Evolutionary conservation across 2,113 vertebrate genomes (phyloP).

Genomic region (Triplophysa rosa): DNA sequence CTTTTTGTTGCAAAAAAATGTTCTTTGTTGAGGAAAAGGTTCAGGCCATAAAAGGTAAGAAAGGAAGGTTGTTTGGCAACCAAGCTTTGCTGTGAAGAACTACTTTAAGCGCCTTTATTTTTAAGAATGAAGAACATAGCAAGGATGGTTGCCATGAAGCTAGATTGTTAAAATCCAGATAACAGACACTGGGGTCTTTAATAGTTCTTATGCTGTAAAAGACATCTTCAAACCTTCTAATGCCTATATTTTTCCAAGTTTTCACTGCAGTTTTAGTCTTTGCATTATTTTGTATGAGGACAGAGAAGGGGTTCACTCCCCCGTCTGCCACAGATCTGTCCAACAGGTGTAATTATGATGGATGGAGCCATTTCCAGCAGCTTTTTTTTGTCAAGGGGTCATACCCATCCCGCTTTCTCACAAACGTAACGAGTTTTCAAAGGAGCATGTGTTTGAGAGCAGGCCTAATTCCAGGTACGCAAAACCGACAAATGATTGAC

Average conservation of each 20-base stretch:
- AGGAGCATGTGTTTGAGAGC: slow-evolving; percentile 63
- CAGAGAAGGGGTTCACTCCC: slow-evolving; percentile 33
- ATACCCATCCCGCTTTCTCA: slow-evolving; percentile 69
- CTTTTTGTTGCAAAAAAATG: no score
- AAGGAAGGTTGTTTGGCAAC: no score
- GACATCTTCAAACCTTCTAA: slow-evolving; percentile 30
- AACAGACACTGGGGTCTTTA: slow-evolving; percentile 25
- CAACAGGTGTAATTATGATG: slow-evolving; percentile 77
- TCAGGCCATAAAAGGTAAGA: no score
- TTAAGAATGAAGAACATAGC: no score
- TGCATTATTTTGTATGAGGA: slow-evolving; percentile 10
- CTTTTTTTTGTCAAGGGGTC: slow-evolving; percentile 66
- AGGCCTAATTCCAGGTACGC: slow-evolving; percentile 38
- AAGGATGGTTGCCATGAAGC: neutral
- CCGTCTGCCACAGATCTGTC: slow-evolving; percentile 50
- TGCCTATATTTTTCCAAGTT: slow-evolving; percentile 17
- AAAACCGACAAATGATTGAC: neutral
- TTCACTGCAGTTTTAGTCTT: slow-evolving; percentile 30
- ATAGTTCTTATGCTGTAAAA: neutral
- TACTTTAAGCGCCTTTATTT: no score
- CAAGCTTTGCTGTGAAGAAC: no score
- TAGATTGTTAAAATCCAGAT: slow-evolving; percentile 4
- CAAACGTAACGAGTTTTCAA: slow-evolving; percentile 79
- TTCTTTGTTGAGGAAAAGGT: no score
- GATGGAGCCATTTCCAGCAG: slow-evolving; percentile 77